phyloP scores from a whole-genome alignment of 1,140 invertebrate genomes.

The Stegodyphus mimosarum region DNA sequence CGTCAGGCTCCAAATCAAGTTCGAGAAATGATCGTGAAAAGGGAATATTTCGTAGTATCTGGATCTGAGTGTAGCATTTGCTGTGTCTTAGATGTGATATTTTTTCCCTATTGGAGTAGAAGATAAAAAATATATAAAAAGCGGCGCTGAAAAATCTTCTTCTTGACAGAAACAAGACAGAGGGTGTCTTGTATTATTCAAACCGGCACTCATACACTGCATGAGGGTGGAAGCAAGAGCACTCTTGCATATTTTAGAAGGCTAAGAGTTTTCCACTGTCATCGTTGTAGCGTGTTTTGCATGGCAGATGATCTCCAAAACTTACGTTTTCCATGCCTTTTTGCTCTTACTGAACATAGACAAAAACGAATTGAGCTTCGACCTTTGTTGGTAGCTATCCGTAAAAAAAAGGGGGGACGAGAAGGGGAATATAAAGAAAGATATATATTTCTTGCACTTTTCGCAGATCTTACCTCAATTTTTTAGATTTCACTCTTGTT shows the following conservation, averaged over 20 bases:
- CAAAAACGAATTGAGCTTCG: constrained; percentile 59
- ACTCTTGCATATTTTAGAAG: constrained; percentile 56
- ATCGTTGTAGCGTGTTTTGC: constrained; percentile 54
- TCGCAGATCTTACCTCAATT: constrained; percentile 2
- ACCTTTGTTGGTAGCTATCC: constrained; percentile 35
- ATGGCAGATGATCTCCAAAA: constrained; percentile 42
- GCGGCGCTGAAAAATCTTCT: constrained; percentile 31
- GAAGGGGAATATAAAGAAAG: not conserved
- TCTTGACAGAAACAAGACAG: constrained; percentile 51
- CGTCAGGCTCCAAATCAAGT: constrained; percentile 57
- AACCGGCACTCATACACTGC: constrained; percentile 12
- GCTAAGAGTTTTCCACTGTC: constrained; percentile 60
- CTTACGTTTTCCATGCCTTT: constrained; percentile 45
- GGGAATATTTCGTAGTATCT: constrained; percentile 33
- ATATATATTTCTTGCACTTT: constrained; percentile 20
- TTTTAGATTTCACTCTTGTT: not conserved
- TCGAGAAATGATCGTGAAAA: constrained; percentile 53
- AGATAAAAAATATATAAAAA: constrained; percentile 40
- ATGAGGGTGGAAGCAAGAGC: not conserved
- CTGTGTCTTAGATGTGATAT: constrained; percentile 49
- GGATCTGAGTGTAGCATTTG: constrained; percentile 20
- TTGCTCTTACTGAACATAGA: constrained; percentile 20
- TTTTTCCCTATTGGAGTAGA: constrained; percentile 46
- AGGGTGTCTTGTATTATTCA: constrained; percentile 58
- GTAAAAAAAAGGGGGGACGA: not conserved